These are phyloP conservation scores for Autographa gamma DNA, from an alignment of 2,888 invertebrate genomes.

Conservation along the genomic window DNA sequence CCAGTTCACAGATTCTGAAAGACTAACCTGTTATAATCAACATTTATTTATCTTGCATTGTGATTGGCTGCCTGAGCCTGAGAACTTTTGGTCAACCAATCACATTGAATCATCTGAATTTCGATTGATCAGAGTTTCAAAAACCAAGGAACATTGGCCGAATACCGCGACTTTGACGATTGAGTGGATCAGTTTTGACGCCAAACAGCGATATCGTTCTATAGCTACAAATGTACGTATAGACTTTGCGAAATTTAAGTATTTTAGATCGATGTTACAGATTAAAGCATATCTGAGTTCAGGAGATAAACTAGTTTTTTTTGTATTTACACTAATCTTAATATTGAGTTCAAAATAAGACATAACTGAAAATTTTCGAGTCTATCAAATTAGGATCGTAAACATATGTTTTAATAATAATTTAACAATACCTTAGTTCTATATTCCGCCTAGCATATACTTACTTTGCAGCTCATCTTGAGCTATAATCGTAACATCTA, in stretches of 20 bases:
- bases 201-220: not conserved
- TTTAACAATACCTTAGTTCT: not conserved
- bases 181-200: not conserved
- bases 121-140: not conserved
- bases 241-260: not conserved
- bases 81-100: not conserved
- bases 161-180: not conserved
- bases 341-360: not conserved
- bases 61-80: not conserved
- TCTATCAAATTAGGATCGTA: not conserved
- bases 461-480: not conserved
- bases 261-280: not conserved
- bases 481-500: not conserved
- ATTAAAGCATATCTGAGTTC: not conserved
- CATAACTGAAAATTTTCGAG: not conserved
- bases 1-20: slow-evolving; percentile 12
- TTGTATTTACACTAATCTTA: not conserved
- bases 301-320: not conserved
- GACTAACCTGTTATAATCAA: not conserved
- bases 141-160: not conserved
- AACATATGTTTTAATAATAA: not conserved
- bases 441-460: slow-evolving; percentile 5
- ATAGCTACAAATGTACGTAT: slow-evolving; percentile 4
- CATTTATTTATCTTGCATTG: no score
- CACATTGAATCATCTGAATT: not conserved